phyloP scores from a whole-genome alignment of 2,797 vertebrate species.

The Coracias cyanogaster region DNA sequence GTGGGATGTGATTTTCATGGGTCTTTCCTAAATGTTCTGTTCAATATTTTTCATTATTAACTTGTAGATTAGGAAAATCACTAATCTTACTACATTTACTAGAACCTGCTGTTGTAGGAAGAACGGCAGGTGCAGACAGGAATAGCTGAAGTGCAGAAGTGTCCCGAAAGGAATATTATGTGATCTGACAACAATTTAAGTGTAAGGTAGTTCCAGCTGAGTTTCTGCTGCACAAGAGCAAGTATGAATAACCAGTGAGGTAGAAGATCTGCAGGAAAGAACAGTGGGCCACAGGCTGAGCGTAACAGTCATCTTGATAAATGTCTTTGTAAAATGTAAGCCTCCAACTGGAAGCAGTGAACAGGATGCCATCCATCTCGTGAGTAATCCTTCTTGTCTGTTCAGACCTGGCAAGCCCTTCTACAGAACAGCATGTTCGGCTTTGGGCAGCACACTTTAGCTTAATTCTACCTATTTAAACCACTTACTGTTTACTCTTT shows the following conservation, averaged over 20 bases:
- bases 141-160: not conserved
- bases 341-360: not conserved
- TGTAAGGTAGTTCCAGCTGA: not conserved
- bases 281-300: not conserved
- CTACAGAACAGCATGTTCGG: not conserved
- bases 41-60: not conserved
- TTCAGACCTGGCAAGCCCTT: not conserved
- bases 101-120: not conserved
- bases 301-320: not conserved
- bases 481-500: not conserved
- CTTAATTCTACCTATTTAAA: not conserved
- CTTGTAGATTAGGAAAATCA: not conserved
- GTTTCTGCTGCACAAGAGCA: not conserved
- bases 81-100: not conserved
- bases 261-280: not conserved
- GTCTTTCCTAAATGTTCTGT: not conserved
- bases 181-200: slow-evolving; percentile 1
- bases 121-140: not conserved
- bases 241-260: not conserved
- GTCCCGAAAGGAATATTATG: not conserved
- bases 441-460: not conserved
- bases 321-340: not conserved
- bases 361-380: not conserved
- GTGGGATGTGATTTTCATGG: not conserved
- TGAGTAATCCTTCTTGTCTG: not conserved